Evolutionary conservation across 1,140 invertebrate species (phyloP), one percentile per base, ranked within the genome.

Genomic region (Zaprionus capensis): DNA sequence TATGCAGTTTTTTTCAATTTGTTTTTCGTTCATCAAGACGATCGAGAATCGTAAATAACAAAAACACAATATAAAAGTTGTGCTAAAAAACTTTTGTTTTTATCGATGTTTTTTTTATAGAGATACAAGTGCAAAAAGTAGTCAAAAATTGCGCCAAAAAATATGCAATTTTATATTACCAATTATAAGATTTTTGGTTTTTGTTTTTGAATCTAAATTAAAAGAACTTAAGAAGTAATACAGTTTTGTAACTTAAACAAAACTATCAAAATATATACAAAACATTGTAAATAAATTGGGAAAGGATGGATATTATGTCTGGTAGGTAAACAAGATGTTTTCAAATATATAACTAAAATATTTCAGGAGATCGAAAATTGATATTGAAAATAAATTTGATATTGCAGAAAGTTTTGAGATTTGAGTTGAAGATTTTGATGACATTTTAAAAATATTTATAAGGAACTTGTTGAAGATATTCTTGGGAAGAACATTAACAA

Each of bases 121-220:
- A 87, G 71, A 88, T 76, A 79, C 57, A 74, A 82, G 86, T 91
- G 80, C 87, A 90, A 90, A 91, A 90, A 81, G 87, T 91, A 87
- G 88, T 91, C 82, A 91, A 91, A 91, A 91, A 91, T 91, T 92
- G 85, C 82, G 91, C 91, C 91, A 91, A 91, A 92, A 92, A 92
- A 92, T 92, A 92, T 92, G 91, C 91, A 92, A 92, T 87, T 83
- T 88, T 64, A 83, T 82, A 83, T 72, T 91, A 84, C 90, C 90
- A 91, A 91, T 91, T 72, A 68, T 69, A 81, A 72, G 73, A 72
- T 82, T 68, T 71, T 74, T 65, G 56, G 71, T 58, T 49, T 69
- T 82, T 15, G 12, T 73, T 24, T 20, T 56, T 7, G 49, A 67
- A 57, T 57, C 31, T n/a, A 58, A 67, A 59, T 38, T n/a, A 58